These are phyloP conservation scores for Meloidogyne hapla DNA, from an alignment of 1,140 invertebrate genomes.

Conservation along the genomic window DNA sequence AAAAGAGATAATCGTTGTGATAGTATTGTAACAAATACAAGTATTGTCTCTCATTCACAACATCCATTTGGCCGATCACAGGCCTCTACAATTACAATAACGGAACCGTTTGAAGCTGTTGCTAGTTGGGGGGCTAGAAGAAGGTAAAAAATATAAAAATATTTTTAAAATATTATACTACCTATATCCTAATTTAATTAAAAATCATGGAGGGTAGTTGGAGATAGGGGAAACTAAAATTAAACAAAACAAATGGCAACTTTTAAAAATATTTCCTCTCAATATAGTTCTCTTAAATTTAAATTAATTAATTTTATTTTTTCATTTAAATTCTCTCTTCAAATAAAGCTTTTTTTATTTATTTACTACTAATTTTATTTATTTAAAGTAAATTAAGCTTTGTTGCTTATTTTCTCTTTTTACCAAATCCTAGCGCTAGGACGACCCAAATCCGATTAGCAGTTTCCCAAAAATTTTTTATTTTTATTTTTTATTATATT, in stretches of 20 bases:
- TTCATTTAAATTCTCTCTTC: not conserved
- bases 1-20: not conserved
- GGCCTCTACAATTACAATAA: not conserved
- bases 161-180: too few species aligned
- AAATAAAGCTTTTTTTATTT: not conserved
- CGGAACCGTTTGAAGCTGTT: not conserved
- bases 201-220: too few species aligned
- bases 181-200: too few species aligned
- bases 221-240: too few species aligned
- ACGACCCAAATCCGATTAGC: not conserved
- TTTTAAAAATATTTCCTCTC: too few species aligned
- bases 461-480: not conserved
- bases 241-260: too few species aligned
- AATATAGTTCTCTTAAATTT: not conserved
- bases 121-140: not conserved
- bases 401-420: not conserved
- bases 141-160: too few species aligned
- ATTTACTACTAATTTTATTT: constrained; percentile 2
- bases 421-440: not conserved
- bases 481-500: not conserved
- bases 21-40: not conserved
- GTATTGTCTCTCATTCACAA: not conserved
- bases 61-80: not conserved
- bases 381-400: not conserved
- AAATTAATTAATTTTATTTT: not conserved